phyloP scores from a whole-genome alignment of 1,140 invertebrate species.

The Sinella curviseta region DNA sequence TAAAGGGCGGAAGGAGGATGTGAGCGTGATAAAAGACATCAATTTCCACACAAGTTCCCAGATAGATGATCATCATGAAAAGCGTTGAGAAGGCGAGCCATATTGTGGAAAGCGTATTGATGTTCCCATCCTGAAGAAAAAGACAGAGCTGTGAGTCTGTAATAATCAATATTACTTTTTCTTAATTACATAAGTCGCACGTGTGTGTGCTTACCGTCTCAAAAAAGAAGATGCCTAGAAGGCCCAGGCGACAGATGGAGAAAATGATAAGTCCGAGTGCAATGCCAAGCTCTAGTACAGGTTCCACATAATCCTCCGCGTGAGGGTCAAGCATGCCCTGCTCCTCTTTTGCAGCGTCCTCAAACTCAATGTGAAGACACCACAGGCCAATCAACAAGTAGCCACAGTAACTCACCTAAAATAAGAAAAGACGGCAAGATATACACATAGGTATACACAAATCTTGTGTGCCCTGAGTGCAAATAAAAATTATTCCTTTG shows the following conservation, averaged over 20 bases:
- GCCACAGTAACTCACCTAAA: constrained; percentile 2
- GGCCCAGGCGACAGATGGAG: not conserved
- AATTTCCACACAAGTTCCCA: not conserved
- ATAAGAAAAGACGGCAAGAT: not conserved
- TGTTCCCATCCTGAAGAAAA: constrained; percentile 11
- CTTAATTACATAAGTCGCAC: not conserved
- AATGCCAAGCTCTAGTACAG: not conserved
- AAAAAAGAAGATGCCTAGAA: constrained; percentile 18
- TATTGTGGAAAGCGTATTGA: not conserved
- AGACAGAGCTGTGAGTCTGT: not conserved
- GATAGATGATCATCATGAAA: constrained; percentile 16
- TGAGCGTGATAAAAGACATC: not conserved
- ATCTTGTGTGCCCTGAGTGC: too few relatives aligned
- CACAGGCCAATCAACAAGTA: constrained; percentile 18
- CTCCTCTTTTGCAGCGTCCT: constrained; percentile 10
- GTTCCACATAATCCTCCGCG: not conserved
- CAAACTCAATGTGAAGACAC: constrained; percentile 18
- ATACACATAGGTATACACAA: too few relatives aligned
- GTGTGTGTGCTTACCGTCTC: too few relatives aligned
- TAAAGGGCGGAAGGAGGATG: not conserved
- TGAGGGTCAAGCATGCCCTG: not conserved
- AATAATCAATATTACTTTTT: not conserved
- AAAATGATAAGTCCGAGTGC: not conserved
- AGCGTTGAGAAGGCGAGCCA: constrained; percentile 8
- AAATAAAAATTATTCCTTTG: too few relatives aligned